These are phyloP conservation scores for Ormia ochracea DNA, from an alignment of 2,888 invertebrate species.

Conservation along the genomic window DNA sequence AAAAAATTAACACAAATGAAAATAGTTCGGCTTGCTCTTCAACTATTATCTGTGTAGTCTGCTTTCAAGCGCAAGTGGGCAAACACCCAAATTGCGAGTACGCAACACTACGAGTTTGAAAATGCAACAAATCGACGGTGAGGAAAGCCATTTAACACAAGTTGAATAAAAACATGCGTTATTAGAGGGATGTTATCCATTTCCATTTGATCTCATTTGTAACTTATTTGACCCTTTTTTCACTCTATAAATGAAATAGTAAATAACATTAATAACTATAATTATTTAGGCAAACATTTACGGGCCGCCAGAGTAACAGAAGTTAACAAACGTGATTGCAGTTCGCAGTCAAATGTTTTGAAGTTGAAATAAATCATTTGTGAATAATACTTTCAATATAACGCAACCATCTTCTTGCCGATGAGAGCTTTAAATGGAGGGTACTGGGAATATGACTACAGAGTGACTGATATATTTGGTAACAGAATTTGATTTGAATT, in stretches of 20 bases:
- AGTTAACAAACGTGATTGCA: background rate
- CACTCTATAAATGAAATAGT: slow-evolving; percentile 6
- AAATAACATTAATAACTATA: slow-evolving; percentile 49
- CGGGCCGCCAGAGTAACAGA: background rate
- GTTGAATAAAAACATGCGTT: background rate
- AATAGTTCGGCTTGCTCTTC: slow-evolving; percentile 15
- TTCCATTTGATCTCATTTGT: slow-evolving; percentile 1
- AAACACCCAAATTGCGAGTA: slow-evolving; percentile 14
- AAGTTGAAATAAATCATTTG: slow-evolving; percentile 36
- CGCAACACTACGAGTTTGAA: background rate
- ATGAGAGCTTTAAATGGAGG: background rate
- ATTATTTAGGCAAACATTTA: slow-evolving; percentile 53
- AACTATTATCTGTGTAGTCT: slow-evolving; percentile 4
- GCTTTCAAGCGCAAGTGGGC: background rate
- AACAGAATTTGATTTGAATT: background rate
- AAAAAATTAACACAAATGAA: background rate
- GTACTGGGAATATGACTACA: background rate
- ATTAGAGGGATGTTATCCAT: slow-evolving; percentile 4
- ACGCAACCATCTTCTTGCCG: background rate
- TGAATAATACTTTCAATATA: background rate
- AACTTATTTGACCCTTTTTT: slow-evolving; percentile 47
- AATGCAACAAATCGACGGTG: slow-evolving; percentile 27
- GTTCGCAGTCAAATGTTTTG: slow-evolving; percentile 12
- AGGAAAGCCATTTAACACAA: background rate
- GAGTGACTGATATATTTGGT: background rate